Evolutionary conservation across 2,113 vertebrate genomes (phyloP).

Genomic region (Numenius arquata): DNA sequence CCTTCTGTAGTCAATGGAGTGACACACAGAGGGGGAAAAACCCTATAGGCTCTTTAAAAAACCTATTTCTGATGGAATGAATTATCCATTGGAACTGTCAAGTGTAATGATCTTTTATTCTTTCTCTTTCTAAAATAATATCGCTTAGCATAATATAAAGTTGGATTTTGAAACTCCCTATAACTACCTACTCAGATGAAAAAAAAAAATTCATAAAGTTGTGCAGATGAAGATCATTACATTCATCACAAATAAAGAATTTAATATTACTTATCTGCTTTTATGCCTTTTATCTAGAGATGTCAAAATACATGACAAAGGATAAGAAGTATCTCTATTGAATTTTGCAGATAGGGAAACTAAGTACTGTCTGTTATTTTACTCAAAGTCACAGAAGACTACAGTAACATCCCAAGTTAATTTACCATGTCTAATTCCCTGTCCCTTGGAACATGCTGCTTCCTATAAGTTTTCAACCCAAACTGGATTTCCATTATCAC

Average conservation of each 20-base stretch:
- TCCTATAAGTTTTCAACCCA: not conserved
- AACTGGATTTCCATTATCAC: not conserved
- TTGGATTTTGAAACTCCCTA: not conserved
- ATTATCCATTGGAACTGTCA: constrained; percentile 26
- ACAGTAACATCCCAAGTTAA: not conserved
- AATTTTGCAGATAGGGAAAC: not conserved
- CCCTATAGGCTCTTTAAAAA: not conserved
- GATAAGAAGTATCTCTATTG: not conserved
- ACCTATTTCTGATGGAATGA: not conserved
- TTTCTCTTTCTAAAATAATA: constrained; percentile 9
- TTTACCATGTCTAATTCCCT: not conserved
- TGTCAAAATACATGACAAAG: constrained; percentile 37
- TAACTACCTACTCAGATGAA: not conserved
- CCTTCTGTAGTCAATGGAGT: not conserved
- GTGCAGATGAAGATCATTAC: not conserved
- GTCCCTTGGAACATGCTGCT: not conserved
- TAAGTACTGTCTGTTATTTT: not conserved
- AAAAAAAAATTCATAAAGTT: not conserved
- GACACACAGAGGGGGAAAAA: not conserved
- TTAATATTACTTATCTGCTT: constrained; percentile 35
- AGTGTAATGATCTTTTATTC: not conserved
- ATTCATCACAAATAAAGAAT: constrained; percentile 11
- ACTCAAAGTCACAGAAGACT: not conserved
- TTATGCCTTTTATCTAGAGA: constrained; percentile 7
- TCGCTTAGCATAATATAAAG: not conserved